phyloP scores from a whole-genome alignment of 2,888 invertebrate species.

The Nezara viridula region DNA sequence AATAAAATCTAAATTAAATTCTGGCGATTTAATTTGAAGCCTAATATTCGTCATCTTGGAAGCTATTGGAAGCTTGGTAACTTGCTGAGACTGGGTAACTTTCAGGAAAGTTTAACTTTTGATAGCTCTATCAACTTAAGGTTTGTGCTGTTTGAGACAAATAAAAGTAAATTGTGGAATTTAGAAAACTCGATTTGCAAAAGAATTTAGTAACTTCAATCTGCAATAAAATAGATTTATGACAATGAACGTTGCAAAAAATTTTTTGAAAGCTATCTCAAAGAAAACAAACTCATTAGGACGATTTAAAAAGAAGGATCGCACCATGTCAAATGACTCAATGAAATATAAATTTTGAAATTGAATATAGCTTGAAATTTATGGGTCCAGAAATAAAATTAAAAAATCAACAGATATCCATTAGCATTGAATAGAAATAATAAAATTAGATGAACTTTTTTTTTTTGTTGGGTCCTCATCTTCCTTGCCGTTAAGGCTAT shows the following conservation, averaged over 20 bases:
- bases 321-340: too few relatives aligned
- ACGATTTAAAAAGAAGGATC: too few relatives aligned
- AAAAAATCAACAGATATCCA: too few relatives aligned
- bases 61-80: conserved; percentile 4
- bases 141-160: not conserved
- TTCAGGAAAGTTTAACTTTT: not conserved
- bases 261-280: not conserved
- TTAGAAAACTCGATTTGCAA: not conserved
- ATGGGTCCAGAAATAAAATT: too few relatives aligned
- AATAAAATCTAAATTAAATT: not conserved
- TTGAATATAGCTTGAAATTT: too few relatives aligned
- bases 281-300: not conserved
- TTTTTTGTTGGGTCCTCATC: too few relatives aligned
- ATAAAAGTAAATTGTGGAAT: not conserved
- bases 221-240: not conserved
- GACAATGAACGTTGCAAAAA: not conserved
- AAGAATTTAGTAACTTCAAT: not conserved
- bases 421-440: too few relatives aligned
- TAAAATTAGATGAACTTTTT: too few relatives aligned
- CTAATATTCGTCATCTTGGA: not conserved
- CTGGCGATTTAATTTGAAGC: not conserved
- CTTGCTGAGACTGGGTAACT: not conserved
- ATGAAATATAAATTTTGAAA: too few relatives aligned
- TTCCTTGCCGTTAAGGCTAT: too few relatives aligned
- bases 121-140: not conserved